These are phyloP conservation scores for Cryptoblepharus egeriae DNA, from an alignment of 2,797 vertebrate genomes.

Conservation along the genomic window DNA sequence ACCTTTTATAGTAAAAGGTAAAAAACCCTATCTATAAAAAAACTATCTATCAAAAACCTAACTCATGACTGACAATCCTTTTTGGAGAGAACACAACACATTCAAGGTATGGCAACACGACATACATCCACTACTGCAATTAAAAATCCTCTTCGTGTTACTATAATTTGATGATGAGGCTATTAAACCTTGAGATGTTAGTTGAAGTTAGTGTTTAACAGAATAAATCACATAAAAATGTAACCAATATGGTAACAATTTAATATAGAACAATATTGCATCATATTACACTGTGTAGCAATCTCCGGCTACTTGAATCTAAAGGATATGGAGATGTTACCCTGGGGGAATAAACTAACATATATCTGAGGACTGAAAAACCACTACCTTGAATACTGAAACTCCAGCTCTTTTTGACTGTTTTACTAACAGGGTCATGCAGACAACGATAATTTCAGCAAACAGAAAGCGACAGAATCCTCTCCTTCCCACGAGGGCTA, in stretches of 20 bases:
- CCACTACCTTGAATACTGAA: not conserved
- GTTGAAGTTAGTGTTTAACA: slow-evolving; percentile 3
- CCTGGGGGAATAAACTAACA: not conserved
- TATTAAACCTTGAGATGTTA: not conserved
- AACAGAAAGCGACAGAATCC: slow-evolving; percentile 8
- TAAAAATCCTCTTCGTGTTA: not conserved
- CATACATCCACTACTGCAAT: not conserved
- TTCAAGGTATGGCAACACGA: slow-evolving; percentile 7
- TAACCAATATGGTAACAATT: not conserved
- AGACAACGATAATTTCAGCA: slow-evolving; percentile 14
- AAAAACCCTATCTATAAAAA: slow-evolving; percentile 26
- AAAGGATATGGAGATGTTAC: slow-evolving; percentile 9
- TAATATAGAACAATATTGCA: not conserved
- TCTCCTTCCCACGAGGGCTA: slow-evolving; percentile 45
- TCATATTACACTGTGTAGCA: not conserved
- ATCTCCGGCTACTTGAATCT: not conserved
- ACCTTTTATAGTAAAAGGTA: slow-evolving; percentile 38
- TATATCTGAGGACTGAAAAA: slow-evolving; percentile 2
- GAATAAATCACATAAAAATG: not conserved
- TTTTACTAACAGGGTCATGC: slow-evolving; percentile 10
- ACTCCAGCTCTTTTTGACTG: slow-evolving; percentile 16
- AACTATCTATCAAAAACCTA: too few species aligned
- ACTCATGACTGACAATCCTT: slow-evolving; percentile 15
- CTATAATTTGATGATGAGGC: slow-evolving; percentile 1
- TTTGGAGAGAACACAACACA: slow-evolving; percentile 25